Conservation (phyloP, 2,888 invertebrate species). For the Trichopria drosophilae region DNA sequence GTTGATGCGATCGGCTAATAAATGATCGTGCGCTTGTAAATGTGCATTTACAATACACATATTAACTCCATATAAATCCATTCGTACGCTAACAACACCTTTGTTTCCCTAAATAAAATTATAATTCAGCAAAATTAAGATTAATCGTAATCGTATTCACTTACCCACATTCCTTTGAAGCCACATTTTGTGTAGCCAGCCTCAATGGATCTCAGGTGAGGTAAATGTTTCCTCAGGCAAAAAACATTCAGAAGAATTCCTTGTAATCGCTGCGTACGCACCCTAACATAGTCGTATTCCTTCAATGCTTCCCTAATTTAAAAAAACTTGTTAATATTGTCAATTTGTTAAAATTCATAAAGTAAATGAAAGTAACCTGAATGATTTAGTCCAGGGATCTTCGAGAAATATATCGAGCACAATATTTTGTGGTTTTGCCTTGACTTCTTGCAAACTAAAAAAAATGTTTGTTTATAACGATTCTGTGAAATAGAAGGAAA, state of each 20-base stretch:
- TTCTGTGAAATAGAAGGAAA: not conserved
- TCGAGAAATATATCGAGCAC: constrained; percentile 78
- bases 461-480: constrained; percentile 28
- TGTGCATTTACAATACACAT: constrained; percentile 88
- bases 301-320: constrained; percentile 67
- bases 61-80: constrained; percentile 86
- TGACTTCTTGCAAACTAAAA: constrained; percentile 82
- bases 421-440: constrained; percentile 83
- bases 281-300: constrained; percentile 72
- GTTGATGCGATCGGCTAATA: constrained; percentile 79
- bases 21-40: constrained; percentile 85
- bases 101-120: constrained; percentile 81
- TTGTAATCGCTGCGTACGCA: constrained; percentile 80
- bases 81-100: constrained; percentile 86
- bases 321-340: too few species aligned
- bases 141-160: constrained; percentile 44
- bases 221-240: constrained; percentile 75
- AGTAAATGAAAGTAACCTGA: constrained; percentile 58
- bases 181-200: constrained; percentile 88
- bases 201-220: constrained; percentile 82
- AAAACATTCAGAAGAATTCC: constrained; percentile 82
- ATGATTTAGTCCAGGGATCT: constrained; percentile 81
- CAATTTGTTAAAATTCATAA: not conserved
- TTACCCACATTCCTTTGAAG: constrained; percentile 89
- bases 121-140: constrained; percentile 7